Evolutionary conservation across 2,888 invertebrate species (phyloP).

Genomic region (Plebejus anna): DNA sequence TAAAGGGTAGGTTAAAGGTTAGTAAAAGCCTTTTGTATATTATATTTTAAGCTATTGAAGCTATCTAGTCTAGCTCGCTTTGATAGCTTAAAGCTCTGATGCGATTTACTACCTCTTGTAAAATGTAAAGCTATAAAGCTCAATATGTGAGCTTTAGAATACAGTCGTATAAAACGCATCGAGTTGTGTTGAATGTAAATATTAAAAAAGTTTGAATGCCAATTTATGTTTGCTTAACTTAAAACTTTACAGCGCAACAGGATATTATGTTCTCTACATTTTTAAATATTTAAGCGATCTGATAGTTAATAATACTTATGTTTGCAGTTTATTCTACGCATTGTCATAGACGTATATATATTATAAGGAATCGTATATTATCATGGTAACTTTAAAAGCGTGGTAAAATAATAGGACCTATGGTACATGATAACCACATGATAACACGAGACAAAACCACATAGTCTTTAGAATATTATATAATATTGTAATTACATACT

Average conservation of each 20-base stretch:
- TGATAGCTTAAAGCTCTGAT: conserved; percentile 1
- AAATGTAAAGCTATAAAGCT: not conserved
- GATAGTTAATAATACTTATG: not conserved
- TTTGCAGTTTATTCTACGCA: too few species aligned
- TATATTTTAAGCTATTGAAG: not conserved
- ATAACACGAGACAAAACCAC: too few species aligned
- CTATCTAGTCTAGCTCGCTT: not conserved
- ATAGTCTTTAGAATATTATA: too few species aligned
- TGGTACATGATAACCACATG: too few species aligned
- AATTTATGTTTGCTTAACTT: conserved; percentile 6
- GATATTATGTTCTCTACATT: not conserved
- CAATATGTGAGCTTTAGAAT: not conserved
- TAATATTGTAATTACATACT: too few species aligned
- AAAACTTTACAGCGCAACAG: not conserved
- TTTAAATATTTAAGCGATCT: not conserved
- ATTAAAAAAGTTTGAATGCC: conserved; percentile 11
- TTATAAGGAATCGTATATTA: too few species aligned
- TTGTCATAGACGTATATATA: too few species aligned
- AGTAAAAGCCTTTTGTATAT: too few species aligned
- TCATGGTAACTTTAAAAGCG: too few species aligned
- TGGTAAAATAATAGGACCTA: too few species aligned
- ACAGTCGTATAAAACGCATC: conserved; percentile 8
- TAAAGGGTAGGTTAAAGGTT: too few species aligned
- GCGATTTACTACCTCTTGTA: not conserved
- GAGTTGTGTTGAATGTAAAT: not conserved